Evolutionary conservation across 1,140 invertebrate genomes (phyloP).

Genomic region (Camponotus floridanus): DNA sequence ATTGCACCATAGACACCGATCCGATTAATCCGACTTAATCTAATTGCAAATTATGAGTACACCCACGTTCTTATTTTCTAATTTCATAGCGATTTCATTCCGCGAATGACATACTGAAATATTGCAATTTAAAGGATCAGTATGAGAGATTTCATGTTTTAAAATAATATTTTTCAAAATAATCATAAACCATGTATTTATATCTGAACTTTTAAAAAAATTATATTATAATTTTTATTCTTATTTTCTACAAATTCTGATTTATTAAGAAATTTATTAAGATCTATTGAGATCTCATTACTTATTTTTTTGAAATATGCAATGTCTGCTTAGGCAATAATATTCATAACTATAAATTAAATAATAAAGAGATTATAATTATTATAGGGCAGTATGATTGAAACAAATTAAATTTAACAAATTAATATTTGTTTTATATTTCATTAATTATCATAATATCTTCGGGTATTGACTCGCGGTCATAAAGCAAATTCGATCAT

Average conservation of each 20-base stretch:
- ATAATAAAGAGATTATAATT: not conserved
- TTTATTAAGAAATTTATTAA: not conserved
- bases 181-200: not conserved
- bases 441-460: conserved; percentile 29
- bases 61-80: not conserved
- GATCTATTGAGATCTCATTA: not conserved
- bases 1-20: conserved; percentile 63
- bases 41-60: conserved; percentile 56
- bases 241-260: not conserved
- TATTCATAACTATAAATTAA: not conserved
- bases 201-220: not conserved
- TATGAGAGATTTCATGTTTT: not conserved
- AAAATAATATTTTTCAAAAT: not conserved
- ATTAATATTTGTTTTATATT: not conserved
- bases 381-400: not conserved
- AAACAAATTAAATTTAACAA: conserved; percentile 16
- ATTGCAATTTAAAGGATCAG: not conserved
- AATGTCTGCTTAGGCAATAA: not conserved
- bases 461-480: not conserved
- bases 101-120: not conserved
- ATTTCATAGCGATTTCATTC: not conserved
- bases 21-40: conserved; percentile 62
- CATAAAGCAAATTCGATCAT: conserved; percentile 55
- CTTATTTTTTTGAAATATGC: not conserved
- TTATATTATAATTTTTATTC: not conserved